A percentile compares a stretch with the other conserved stretches of the same genome.
These are phyloP conservation scores for Umimayanthus kanabou DNA, from an alignment of 92 coral and sea anemone genomes.

Conservation along the genomic window DNA sequence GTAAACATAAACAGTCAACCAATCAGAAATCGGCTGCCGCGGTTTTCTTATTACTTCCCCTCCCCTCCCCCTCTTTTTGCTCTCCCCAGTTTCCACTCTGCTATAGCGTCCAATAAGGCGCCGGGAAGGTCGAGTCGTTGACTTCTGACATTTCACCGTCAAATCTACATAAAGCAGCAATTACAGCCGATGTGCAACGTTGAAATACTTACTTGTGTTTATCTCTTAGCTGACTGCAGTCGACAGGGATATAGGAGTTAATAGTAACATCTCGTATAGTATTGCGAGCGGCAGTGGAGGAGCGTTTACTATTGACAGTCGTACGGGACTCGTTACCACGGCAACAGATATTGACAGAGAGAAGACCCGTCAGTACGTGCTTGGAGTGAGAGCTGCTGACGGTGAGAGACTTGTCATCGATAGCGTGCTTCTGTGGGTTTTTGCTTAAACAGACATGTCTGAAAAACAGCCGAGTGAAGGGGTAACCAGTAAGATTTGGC, in stretches of 20 bases:
- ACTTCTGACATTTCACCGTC: too few relatives aligned
- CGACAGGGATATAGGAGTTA: slow-evolving; percentile 71
- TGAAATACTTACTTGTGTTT: neutral
- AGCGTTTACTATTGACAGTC: slow-evolving; percentile 60
- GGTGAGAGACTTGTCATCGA: slow-evolving; percentile 51
- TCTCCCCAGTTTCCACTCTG: too few relatives aligned
- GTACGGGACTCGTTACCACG: slow-evolving; percentile 68
- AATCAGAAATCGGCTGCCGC: too few relatives aligned
- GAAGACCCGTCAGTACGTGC: slow-evolving; percentile 60
- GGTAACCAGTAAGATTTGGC: too few relatives aligned
- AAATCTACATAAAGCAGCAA: too few relatives aligned
- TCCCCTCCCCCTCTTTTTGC: too few relatives aligned
- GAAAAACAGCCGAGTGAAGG: too few relatives aligned
- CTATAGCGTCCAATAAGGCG: too few relatives aligned
- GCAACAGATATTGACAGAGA: slow-evolving; percentile 84
- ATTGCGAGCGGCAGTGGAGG: slow-evolving; percentile 79
- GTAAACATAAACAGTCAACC: too few relatives aligned
- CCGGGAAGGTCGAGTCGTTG: too few relatives aligned
- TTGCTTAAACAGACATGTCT: too few relatives aligned
- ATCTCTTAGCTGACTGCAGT: slow-evolving; percentile 62
- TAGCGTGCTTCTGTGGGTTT: neutral
- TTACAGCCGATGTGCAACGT: neutral
- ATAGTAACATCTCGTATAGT: slow-evolving; percentile 77
- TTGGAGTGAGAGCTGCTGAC: slow-evolving; percentile 90
- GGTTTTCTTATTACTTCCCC: too few relatives aligned